Conservation (phyloP, 2,113 vertebrate genomes). For the Eurystomus gularis region DNA sequence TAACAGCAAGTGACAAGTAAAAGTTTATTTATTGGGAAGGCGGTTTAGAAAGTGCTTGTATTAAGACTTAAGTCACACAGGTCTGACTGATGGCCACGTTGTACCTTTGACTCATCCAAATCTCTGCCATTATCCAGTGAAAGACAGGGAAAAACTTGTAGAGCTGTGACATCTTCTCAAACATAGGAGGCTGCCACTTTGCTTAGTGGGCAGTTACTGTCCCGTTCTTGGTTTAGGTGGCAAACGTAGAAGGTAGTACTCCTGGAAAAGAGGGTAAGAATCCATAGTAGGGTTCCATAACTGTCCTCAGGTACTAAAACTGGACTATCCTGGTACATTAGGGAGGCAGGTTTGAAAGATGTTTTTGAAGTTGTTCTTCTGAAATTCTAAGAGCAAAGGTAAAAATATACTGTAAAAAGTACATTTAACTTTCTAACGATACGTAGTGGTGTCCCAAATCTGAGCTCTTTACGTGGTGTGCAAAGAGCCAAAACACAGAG, state of each 20-base stretch:
- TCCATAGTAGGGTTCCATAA: background rate
- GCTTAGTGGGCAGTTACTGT: background rate
- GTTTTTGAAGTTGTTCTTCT: background rate
- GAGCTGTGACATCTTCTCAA: background rate
- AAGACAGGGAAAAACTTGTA: background rate
- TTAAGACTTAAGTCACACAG: background rate
- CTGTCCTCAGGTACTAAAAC: background rate
- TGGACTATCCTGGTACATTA: background rate
- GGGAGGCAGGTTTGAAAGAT: background rate
- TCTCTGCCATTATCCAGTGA: background rate
- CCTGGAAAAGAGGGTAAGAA: background rate
- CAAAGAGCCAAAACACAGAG: no score
- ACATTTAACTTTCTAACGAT: background rate
- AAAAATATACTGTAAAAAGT: background rate
- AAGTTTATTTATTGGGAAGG: background rate
- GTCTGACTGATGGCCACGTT: background rate
- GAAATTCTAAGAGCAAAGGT: background rate
- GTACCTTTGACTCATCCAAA: background rate
- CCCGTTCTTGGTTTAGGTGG: background rate
- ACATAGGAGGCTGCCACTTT: background rate
- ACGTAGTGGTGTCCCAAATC: background rate
- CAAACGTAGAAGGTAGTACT: no score
- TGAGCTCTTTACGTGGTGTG: background rate
- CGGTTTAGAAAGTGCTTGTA: background rate
- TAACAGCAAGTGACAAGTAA: background rate